Percentiles rank a stretch among this genome's conserved stretches.
These are phyloP conservation scores for Chloropsis hardwickii DNA, from an alignment of 2,113 vertebrate species.

Conservation along the genomic window DNA sequence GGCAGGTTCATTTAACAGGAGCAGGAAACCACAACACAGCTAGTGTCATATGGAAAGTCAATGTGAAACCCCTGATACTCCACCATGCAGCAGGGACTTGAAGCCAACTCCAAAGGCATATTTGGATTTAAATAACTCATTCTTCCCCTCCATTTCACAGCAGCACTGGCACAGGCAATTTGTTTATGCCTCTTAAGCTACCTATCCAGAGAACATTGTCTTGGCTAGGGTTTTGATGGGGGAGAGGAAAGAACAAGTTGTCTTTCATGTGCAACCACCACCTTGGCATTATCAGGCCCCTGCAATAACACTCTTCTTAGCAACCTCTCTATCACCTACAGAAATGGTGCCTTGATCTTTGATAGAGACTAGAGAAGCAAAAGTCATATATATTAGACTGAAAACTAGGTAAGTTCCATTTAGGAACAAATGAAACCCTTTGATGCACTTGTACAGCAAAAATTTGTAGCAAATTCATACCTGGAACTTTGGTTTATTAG, in stretches of 20 bases:
- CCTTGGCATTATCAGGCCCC: not conserved
- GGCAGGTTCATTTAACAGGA: not conserved
- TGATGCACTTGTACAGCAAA: not conserved
- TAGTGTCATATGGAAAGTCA: no score
- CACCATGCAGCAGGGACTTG: not conserved
- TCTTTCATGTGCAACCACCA: not conserved
- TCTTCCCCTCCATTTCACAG: not conserved
- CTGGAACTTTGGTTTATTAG: not conserved
- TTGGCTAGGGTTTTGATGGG: not conserved
- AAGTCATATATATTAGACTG: not conserved
- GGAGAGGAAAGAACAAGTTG: not conserved
- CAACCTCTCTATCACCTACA: not conserved
- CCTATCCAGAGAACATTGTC: not conserved
- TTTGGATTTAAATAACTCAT: not conserved
- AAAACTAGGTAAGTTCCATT: not conserved
- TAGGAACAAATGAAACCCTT: not conserved
- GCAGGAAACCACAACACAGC: not conserved
- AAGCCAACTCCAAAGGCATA: not conserved
- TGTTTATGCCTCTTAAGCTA: not conserved
- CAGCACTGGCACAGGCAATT: not conserved
- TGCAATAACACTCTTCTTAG: not conserved
- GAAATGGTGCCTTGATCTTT: not conserved
- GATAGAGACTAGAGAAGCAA: not conserved
- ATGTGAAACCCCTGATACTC: not conserved
- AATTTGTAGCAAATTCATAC: not conserved